Evolutionary conservation across 2,888 invertebrate species (phyloP).

Genomic region (Callosobruchus maculatus): DNA sequence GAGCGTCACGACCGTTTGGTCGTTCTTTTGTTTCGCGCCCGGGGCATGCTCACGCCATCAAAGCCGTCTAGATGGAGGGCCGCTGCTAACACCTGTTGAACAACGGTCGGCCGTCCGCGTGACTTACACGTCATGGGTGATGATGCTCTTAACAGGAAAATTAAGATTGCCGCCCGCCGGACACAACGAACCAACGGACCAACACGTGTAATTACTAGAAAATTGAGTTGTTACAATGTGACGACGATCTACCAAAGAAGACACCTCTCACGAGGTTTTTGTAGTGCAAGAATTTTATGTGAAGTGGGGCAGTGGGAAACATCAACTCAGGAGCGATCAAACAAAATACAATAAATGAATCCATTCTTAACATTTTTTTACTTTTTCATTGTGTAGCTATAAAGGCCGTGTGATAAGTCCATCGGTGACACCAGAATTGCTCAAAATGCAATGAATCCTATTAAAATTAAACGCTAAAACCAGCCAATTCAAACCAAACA

Average conservation of each 20-base stretch:
- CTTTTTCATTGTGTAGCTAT: too few relatives aligned
- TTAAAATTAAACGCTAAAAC: too few relatives aligned
- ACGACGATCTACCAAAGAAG: neutral
- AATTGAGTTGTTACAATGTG: neutral
- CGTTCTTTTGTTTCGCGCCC: neutral
- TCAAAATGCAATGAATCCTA: too few relatives aligned
- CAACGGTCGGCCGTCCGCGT: neutral
- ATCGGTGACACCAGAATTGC: too few relatives aligned
- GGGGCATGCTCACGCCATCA: neutral
- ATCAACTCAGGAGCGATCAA: too few relatives aligned
- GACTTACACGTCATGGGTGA: neutral
- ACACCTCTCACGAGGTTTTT: neutral
- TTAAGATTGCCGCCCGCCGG: neutral
- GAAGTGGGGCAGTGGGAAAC: neutral
- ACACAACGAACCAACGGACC: neutral
- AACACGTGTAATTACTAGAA: neutral
- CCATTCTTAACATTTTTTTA: too few relatives aligned
- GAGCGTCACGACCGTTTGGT: neutral
- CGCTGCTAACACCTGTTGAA: neutral
- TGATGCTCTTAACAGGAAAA: neutral
- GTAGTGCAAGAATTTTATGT: neutral
- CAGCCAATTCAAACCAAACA: too few relatives aligned
- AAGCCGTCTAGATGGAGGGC: neutral
- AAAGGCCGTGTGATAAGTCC: too few relatives aligned
- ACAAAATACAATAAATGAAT: too few relatives aligned